Base-by-base conservation (phyloP, 2,888 invertebrate genomes). In the Herminia tarsipennalis region DNA sequence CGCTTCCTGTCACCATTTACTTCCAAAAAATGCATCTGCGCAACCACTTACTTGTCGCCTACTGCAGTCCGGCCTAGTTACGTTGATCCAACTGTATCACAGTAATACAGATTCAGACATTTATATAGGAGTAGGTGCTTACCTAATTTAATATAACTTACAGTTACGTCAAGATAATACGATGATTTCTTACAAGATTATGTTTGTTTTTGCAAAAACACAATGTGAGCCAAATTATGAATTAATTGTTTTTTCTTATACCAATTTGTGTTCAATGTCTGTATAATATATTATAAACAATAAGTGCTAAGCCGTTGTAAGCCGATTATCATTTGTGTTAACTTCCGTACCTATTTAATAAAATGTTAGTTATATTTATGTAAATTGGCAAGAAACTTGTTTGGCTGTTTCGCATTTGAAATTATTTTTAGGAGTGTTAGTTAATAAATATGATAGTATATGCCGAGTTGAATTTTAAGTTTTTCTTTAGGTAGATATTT, bases 281-380 rank as follows among this genome's bases (percentile, higher is more conserved):
- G 45, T 35, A 35, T 46, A 46, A 46, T 46, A 45, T 34, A 35
- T 39, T 39, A 35, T 39, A 46, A 46, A 46, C 45, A 46, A 46
- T 35, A 46, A 35, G 39, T 40, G 39, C 39, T 40, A 46, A 40
- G 45, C 45, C 28, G 38, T 39, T 45, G 38, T 45, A 45, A 45
- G 38, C 39, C 29, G 45, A 46, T 46, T 46, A 46, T 39, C 39
- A 35, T 46, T 39, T 35, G 8, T 46, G 45, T 35, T 38, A 39
- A 46, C 39, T 46, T 46, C 45, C 39, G 45, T 39, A n/a, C 34
- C 37, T 34, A 46, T 28, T 32, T 22, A 28, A 36, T 17, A 39
- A 34, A 32, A 33, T 29, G 13, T 38, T 35, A 24, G 12, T 41
- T 41, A 41, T 20, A 33, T 21, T 41, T 32, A 44, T 30, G 20